phyloP scores from a whole-genome alignment of 2,797 vertebrate species.

The Gobionotothen gibberifrons region DNA sequence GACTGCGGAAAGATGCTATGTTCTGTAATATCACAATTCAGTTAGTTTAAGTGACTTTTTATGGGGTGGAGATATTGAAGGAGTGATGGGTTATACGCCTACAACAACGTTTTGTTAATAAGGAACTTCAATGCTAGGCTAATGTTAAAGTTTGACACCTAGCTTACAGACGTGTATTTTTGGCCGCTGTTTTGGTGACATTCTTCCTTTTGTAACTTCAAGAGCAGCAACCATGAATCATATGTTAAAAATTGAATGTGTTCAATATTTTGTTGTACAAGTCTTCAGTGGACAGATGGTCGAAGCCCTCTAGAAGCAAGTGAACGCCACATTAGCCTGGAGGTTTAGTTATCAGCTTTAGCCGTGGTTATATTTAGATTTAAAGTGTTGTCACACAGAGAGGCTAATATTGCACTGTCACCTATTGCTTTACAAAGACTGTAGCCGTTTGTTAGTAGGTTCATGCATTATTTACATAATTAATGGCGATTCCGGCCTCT shows the following conservation, averaged over 20 bases:
- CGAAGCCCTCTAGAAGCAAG: not conserved
- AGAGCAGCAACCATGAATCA: not conserved
- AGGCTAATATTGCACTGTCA: not conserved
- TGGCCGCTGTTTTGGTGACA: not conserved
- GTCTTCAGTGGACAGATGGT: rapidly evolving
- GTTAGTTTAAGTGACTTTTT: not conserved
- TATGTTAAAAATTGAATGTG: not conserved
- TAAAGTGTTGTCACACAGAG: constrained; percentile 66
- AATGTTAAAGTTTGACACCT: not conserved
- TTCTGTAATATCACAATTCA: not conserved
- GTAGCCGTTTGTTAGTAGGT: not conserved
- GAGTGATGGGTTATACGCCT: not conserved
- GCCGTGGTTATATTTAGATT: constrained; percentile 83
- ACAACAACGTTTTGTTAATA: not conserved
- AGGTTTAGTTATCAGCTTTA: constrained; percentile 74
- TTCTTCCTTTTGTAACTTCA: not conserved
- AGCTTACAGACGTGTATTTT: not conserved
- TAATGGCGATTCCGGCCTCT: not conserved
- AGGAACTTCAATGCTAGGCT: not conserved
- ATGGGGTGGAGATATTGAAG: not conserved
- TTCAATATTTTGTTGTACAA: not conserved
- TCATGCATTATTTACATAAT: not conserved
- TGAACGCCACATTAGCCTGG: constrained; percentile 62
- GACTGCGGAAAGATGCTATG: rapidly evolving
- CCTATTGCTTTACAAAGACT: not conserved